Evolutionary conservation across 1,140 invertebrate species (phyloP), one percentile per base, ranked within the genome.

Genomic region (Trichogramma pretiosum): DNA sequence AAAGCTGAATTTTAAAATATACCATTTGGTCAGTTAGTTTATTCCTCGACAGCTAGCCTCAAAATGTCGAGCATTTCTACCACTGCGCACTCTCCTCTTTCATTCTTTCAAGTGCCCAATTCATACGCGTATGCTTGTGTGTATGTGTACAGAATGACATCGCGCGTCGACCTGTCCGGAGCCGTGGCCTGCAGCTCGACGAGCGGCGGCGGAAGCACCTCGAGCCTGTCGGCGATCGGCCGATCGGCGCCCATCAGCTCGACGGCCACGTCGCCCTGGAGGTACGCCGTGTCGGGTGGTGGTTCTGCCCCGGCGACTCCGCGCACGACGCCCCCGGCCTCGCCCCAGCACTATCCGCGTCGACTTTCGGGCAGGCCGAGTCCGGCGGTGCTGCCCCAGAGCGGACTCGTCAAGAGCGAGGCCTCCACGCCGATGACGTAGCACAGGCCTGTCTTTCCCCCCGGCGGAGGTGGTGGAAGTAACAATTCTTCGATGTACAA

Each of bases 131-230:
- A 30, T 42, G 0, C 23, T 30, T 37, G 34, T 4, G 10, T 18
- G 21, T n/a, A n/a, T n/a, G n/a, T 45, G 52, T 46, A 1, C 34
- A 79, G 82, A 40, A 79, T 80, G 13, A 73, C 78, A 23, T 86
- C 84, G 8, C 74, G 82, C 16, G 71, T 82, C 11, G 82, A 85
- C 64, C 56, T 84, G 52, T 75, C 75, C 7, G 55, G 56, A 28
- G 52, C 74, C 56, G 55, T 74, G 58, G 59, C 73, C 50, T 63
- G 78, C 72, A 62, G 76, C 68, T 74, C 42, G 74, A 57, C 62
- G 56, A 74, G 58, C 62, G 56, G 63, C 51, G 37, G 64, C 37
- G 61, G 63, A 56, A 61, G 65, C 40, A 53, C 57, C 47, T 52
- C 62, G 48, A 64, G 58, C 34, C 45, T 71, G 26, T 55, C 65